Evolutionary conservation across 1,140 invertebrate species (phyloP).

Genomic region (Brachionus paranguensis): DNA sequence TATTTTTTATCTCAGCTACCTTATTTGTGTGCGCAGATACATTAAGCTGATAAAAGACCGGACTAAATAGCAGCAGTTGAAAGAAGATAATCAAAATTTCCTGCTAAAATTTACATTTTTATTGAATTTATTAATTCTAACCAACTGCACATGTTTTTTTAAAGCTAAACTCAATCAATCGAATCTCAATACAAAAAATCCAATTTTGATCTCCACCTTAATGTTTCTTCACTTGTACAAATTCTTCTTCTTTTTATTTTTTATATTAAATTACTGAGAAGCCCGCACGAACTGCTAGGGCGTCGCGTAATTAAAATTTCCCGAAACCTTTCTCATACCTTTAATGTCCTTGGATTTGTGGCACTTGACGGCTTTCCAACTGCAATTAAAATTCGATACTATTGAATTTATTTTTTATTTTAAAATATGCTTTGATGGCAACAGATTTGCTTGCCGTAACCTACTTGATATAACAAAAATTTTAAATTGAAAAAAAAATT

Average conservation of each 20-base stretch:
- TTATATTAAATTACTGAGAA: slow-evolving; percentile 28
- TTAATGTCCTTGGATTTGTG: neutral
- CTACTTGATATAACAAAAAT: too few species aligned
- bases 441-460: too few species aligned
- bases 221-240: slow-evolving; percentile 13
- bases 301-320: slow-evolving; percentile 24
- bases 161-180: neutral
- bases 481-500: too few species aligned
- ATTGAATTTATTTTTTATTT: neutral
- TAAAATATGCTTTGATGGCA: too few species aligned
- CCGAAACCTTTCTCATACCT: neutral
- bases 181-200: neutral
- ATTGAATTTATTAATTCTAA: neutral
- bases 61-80: neutral
- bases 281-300: neutral
- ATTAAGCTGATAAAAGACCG: neutral
- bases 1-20: neutral
- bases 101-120: neutral
- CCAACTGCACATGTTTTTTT: slow-evolving; percentile 24
- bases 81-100: neutral
- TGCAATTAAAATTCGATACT: neutral
- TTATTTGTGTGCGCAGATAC: neutral
- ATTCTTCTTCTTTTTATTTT: neutral
- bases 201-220: neutral
- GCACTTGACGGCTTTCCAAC: neutral